Evolutionary conservation across 2,888 invertebrate genomes (phyloP).

Genomic region (Harmothoe impar): DNA sequence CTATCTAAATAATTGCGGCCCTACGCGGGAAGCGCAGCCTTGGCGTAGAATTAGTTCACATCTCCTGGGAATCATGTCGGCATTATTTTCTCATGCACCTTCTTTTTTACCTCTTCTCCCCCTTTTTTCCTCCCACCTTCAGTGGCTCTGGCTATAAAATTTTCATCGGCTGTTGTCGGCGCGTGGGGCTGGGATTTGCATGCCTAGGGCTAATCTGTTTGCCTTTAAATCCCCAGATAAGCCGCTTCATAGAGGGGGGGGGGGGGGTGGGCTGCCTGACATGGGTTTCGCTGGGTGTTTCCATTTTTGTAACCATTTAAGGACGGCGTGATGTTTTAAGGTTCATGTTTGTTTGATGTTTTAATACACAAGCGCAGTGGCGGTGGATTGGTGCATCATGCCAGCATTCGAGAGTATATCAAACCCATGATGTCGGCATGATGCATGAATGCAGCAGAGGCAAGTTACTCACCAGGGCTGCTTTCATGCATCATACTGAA

Average conservation of each 20-base stretch:
- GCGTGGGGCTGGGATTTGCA: conserved; percentile 22
- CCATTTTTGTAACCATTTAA: too few species aligned
- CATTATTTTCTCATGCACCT: neutral
- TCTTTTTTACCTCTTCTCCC: neutral
- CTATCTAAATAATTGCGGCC: neutral
- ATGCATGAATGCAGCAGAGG: too few species aligned
- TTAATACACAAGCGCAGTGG: too few species aligned
- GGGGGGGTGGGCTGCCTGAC: neutral
- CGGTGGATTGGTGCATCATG: too few species aligned
- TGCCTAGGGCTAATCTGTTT: conserved; percentile 18
- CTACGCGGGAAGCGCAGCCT: neutral
- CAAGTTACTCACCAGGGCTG: too few species aligned
- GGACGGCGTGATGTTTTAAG: too few species aligned
- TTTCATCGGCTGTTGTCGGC: neutral
- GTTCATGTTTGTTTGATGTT: too few species aligned
- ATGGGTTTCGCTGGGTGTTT: too few species aligned
- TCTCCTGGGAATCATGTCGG: neutral
- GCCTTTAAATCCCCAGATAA: conserved; percentile 28
- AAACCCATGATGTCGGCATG: too few species aligned
- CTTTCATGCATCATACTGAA: too few species aligned
- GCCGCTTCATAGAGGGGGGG: neutral
- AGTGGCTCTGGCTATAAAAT: neutral
- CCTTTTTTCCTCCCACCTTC: neutral
- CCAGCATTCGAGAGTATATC: too few species aligned
- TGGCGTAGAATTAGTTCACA: neutral